Percentiles rank a stretch among this genome's conserved stretches.
Conservation (phyloP, 2,797 vertebrate genomes). For the Petrocephalus sullivani region DNA sequence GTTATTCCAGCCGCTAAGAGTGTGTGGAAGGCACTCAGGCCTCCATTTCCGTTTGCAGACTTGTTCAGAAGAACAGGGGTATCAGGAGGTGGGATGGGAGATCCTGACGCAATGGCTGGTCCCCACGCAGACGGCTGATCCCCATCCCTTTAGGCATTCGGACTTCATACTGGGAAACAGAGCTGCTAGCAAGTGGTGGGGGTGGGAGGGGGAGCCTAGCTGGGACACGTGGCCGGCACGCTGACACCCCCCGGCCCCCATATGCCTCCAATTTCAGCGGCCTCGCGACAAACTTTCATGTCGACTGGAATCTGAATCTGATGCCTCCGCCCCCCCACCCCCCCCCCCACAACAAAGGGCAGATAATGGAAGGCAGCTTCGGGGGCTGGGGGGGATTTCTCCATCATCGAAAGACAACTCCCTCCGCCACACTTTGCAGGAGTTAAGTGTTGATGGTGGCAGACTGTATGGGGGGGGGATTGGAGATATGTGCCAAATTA, state of each 20-base stretch:
- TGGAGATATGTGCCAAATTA: conserved; percentile 73
- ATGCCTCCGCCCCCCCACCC: neutral
- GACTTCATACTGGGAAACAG: neutral
- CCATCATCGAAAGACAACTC: conserved; percentile 54
- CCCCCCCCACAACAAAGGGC: conserved; percentile 26
- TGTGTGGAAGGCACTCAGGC: neutral
- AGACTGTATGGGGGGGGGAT: conserved; percentile 60
- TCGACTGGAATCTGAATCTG: conserved; percentile 14
- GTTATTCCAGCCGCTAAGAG: neutral
- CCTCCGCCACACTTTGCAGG: conserved; percentile 55
- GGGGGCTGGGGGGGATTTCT: conserved; percentile 8
- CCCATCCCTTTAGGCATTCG: neutral
- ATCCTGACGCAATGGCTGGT: neutral
- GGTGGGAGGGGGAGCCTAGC: neutral
- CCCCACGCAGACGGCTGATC: no score
- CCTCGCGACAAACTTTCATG: conserved; percentile 32
- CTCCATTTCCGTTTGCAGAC: neutral
- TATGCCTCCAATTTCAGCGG: conserved; percentile 31
- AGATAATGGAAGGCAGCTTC: conserved; percentile 21
- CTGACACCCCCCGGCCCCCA: conserved; percentile 20
- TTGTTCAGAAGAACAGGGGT: neutral
- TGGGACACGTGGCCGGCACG: neutral
- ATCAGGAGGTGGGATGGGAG: neutral
- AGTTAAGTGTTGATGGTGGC: conserved; percentile 67
- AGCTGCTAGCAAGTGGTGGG: neutral